Base-by-base conservation (phyloP, 2,113 vertebrate species). In the Symphodus melops region DNA sequence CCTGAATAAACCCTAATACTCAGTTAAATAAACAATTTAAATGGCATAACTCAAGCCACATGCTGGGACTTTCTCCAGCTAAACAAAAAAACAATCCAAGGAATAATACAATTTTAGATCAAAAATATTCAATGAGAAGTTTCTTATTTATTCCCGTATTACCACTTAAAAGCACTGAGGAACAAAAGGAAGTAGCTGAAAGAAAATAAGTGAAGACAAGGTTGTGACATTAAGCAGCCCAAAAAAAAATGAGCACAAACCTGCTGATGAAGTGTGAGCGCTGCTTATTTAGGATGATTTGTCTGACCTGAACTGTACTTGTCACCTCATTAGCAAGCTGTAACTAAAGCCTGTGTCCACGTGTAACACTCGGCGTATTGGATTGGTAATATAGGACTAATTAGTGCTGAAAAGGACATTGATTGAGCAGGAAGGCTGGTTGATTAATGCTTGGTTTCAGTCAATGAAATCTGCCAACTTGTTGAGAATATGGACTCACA, bases 371-470 rank as follows among this genome's bases (percentile, higher is more conserved):
- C 37, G 19, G 56, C 60, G 46, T 67, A 87, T 85, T 71, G 75
- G 75, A 72, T 85, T 68, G 42, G 62, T 44, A 79, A 84, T 84
- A 59, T 85, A 81, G 69, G 68, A 74, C 78, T 91, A 89, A 93
- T 92, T 91, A 87, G 80, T 65, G 75, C 67, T 77, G 70, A 84
- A 83, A 78, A 86, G 53, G 68, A 77, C 77, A 91, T 91, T 85
- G 91, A 93, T 84, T 90, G 75, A 83, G 61, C 82, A 86, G 81
- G 83, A 85, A 69, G 71, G 51, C 55, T 72, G 49, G 53, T 46
- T 89, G 87, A 89, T 89, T 89, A 82, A 84, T 77, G 42, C 23
- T 69, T 72, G 55, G 42, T 58, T 68, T 67, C 13, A 3, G 60
- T 86, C 82, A 39, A 75, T 86, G 57, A 39, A 76, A 73, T 68